Base-by-base conservation (phyloP, 2,888 invertebrate genomes). In the Cheiracanthium punctorium region DNA sequence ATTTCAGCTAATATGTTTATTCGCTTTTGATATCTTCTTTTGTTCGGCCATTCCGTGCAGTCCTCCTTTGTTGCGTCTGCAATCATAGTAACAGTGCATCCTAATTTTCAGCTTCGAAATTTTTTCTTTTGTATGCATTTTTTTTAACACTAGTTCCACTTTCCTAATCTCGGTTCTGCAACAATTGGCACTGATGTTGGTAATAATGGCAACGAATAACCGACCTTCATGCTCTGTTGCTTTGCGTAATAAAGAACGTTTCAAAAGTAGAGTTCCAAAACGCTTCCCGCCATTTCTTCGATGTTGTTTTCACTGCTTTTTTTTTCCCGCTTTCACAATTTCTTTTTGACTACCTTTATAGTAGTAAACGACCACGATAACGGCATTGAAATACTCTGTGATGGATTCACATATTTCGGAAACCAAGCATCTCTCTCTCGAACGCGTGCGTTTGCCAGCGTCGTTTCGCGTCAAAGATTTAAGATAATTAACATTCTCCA, bases 221-320 rank as follows among this genome's bases (percentile, higher is more conserved):
- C 58, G 58, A 58, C 58, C 58, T 58, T 58, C 58, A 58, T 58
- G 58, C 58, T 58, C 58, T 58, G 58, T 20, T 58, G 58, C 58
- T 58, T 17, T 58, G 24, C 24, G 24, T 58, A 58, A 58, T 58
- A 24, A 24, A n/a, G 24, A 24, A 24, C 58, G 24, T 70, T 76
- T 76, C 76, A 76, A 77, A 76, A 48, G 75, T 76, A 82, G 32
- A 33, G 82, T 58, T 75, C 58, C 69, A 75, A 75, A 82, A 71
- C 64, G 48, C 70, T 82, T 58, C 24, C 24, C 58, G 24, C 24
- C 24, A 24, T 48, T 48, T 48, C 43, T 17, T 17, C 43, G 14
- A 17, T 17, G 43, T 17, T 48, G 43, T 58, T 58, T 58, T 58
- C 58, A 58, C 58, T 58, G 24, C 17, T 24, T 12, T 58, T 4